A percentile compares a stretch with the other conserved stretches of the same genome.
These are phyloP conservation scores for Gasterosteus nipponicus DNA, from an alignment of 2,113 vertebrate genomes.

Conservation along the genomic window DNA sequence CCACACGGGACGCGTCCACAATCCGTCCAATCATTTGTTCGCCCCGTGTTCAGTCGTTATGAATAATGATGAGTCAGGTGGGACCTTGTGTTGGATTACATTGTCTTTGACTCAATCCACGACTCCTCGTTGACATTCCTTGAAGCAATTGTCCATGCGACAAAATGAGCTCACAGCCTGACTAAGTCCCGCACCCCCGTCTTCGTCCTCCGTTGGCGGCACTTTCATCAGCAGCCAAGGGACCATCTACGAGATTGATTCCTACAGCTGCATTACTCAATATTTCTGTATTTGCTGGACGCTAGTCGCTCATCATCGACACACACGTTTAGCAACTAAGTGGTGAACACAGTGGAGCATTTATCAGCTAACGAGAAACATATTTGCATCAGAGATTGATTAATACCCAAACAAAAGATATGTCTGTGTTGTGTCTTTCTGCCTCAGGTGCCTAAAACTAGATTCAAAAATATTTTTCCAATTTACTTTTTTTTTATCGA, in stretches of 20 bases:
- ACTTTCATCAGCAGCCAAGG: slow-evolving; percentile 11
- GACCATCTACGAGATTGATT: background rate
- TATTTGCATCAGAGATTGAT: background rate
- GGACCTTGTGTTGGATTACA: slow-evolving; percentile 2
- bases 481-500: background rate
- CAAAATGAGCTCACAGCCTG: background rate
- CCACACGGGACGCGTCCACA: slow-evolving; percentile 3
- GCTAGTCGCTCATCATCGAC: background rate
- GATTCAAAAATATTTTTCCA: background rate
- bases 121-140: slow-evolving; percentile 8
- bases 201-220: background rate
- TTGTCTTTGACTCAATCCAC: slow-evolving; percentile 32
- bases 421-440: background rate
- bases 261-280: background rate
- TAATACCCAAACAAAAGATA: background rate
- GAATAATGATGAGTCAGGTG: background rate
- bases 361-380: background rate
- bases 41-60: background rate
- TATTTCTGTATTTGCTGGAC: background rate
- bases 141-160: slow-evolving; percentile 11
- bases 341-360: background rate
- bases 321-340: background rate
- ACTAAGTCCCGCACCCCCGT: background rate
- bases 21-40: slow-evolving; percentile 6
- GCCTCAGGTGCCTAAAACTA: background rate